Base-by-base conservation (phyloP, 2,888 invertebrate genomes). In the Cataglyphis livida region DNA sequence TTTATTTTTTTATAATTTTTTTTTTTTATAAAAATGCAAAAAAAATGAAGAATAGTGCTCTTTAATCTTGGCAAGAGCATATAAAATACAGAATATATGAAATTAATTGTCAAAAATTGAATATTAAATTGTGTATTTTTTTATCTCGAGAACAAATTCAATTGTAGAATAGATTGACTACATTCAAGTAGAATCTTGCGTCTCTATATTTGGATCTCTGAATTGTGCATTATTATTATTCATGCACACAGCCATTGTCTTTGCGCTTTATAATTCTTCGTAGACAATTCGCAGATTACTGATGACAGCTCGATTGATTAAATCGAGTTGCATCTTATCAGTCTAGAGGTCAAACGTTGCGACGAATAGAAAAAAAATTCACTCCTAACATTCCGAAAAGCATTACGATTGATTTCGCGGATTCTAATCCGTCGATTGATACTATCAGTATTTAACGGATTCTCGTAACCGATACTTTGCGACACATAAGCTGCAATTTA, bases 401-500 rank as follows among this genome's bases (percentile, higher is more conserved):
- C 68, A 38, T 82, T 65, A 68, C 82, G 66, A 68, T 70, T 82
- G 83, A 76, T 87, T 81, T 82, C 86, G 76, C 41, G 81, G 84
- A 79, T 85, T 83, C 82, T 78, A 64, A 76, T 57, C 25, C 21
- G 83, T 25, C 79, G 66, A 86, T 87, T 68, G 68, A 64, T 75
- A 81, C 35, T 61, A 57, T 18, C 74, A 79, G 38, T 74, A 82
- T 54, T 84, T 86, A 87, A 87, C 81, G 82, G 83, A 89, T 86
- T 85, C 87, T 66, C 89, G 83, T 83, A 78, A 82, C 85, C 70
- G 84, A 89, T 89, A 89, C 86, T 85, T 79, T 81, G 85, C 82
- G 89, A 87, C 86, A 84, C 87, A 84, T 89, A 89, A 89, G 89
- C 84, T 87, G 89, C 87, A 89, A 89, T 89, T 89, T 89, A 86